Evolutionary conservation across 2,888 invertebrate genomes (phyloP).

Genomic region (Theretra japonica): DNA sequence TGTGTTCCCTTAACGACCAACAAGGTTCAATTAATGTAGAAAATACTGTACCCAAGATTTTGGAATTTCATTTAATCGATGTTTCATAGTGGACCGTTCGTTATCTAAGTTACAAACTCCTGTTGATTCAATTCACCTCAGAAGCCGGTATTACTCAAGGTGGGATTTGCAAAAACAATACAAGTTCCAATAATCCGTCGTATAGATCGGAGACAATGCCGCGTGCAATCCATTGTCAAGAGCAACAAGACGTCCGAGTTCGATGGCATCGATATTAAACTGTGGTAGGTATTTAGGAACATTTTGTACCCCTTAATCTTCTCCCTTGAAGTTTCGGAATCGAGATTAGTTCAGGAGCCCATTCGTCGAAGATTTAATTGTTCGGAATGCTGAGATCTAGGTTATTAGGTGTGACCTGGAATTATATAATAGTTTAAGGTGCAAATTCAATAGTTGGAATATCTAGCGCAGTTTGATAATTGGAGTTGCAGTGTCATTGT

Average conservation of each 20-base stretch:
- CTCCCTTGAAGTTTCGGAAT: slow-evolving; percentile 60
- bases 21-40: not conserved
- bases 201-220: slow-evolving; percentile 38
- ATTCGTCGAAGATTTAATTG: slow-evolving; percentile 60
- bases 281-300: slow-evolving; percentile 49
- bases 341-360: slow-evolving; percentile 62
- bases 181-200: slow-evolving; percentile 9
- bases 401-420: not conserved
- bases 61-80: not conserved
- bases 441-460: too few relatives aligned
- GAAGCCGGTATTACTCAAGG: not conserved
- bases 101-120: not conserved
- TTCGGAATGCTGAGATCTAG: slow-evolving; percentile 32
- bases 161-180: slow-evolving; percentile 29
- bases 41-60: not conserved
- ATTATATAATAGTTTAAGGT: not conserved
- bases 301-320: slow-evolving; percentile 55
- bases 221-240: slow-evolving; percentile 47
- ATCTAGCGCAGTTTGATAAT: not conserved
- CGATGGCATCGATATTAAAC: slow-evolving; percentile 52
- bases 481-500: too few relatives aligned
- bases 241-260: slow-evolving; percentile 51
- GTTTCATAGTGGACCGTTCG: too few relatives aligned
- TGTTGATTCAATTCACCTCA: not conserved
- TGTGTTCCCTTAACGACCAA: not conserved